Conservation (phyloP, 2,888 invertebrate species). For the Chesias legatella region DNA sequence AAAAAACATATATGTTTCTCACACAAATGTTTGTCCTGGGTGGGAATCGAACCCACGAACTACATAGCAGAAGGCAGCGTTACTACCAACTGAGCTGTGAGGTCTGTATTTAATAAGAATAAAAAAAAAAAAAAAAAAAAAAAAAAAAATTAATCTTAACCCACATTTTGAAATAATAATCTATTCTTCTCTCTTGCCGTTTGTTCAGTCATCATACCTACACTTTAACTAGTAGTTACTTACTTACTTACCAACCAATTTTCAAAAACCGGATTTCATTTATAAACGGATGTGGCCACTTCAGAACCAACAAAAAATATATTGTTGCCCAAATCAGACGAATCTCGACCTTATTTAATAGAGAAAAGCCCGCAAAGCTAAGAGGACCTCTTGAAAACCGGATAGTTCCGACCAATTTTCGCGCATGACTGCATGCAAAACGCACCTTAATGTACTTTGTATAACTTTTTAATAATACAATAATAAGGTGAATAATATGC, state of each 20-base stretch:
- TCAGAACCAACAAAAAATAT: constrained; percentile 35
- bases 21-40: too few relatives aligned
- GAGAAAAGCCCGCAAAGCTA: constrained; percentile 17
- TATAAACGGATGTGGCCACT: constrained; percentile 54
- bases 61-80: too few relatives aligned
- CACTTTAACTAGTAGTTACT: too few relatives aligned
- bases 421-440: constrained; percentile 63
- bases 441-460: constrained; percentile 57
- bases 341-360: constrained; percentile 22
- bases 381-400: constrained; percentile 68
- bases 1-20: too few relatives aligned
- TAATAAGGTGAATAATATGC: constrained; percentile 39
- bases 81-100: too few relatives aligned
- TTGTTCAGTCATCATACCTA: constrained; percentile 1
- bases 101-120: too few relatives aligned
- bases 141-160: too few relatives aligned
- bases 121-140: too few relatives aligned
- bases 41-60: too few relatives aligned
- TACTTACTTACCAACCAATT: constrained; percentile 7
- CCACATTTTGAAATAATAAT: too few relatives aligned
- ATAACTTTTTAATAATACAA: constrained; percentile 76
- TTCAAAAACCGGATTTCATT: constrained; percentile 30
- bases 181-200: too few relatives aligned
- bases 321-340: constrained; percentile 15
- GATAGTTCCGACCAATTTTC: constrained; percentile 68